phyloP scores from a whole-genome alignment of 2,113 vertebrate species.

The Xerus inauris region DNA sequence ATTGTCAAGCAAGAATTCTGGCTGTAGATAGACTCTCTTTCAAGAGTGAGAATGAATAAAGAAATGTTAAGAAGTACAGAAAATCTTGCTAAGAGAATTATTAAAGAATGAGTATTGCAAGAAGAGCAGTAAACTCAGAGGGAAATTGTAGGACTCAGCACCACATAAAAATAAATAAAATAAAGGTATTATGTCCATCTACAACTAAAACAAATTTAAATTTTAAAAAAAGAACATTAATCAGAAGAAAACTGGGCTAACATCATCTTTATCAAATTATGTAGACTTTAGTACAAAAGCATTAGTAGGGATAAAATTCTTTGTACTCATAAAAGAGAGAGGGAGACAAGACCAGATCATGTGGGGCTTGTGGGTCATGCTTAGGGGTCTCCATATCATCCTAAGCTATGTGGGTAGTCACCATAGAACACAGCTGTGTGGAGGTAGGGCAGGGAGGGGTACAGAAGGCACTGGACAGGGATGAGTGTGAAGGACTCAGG shows the following conservation, averaged over 20 bases:
- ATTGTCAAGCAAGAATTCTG: neutral
- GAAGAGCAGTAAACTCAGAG: neutral
- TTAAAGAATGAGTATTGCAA: neutral
- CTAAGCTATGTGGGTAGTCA: fast-evolving
- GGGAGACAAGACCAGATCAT: neutral
- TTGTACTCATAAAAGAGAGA: neutral
- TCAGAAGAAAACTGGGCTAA: neutral
- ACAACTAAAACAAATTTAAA: too few species aligned
- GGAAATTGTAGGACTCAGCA: neutral
- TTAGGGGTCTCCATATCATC: neutral
- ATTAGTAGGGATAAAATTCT: neutral
- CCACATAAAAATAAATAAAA: too few species aligned
- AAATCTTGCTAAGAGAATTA: neutral
- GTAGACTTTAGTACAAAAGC: neutral
- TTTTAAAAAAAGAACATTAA: neutral
- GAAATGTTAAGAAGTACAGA: neutral
- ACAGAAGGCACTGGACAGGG: neutral
- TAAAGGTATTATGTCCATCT: too few species aligned
- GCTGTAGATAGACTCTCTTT: neutral
- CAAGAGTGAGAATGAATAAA: neutral
- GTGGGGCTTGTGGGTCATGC: neutral
- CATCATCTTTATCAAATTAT: neutral
- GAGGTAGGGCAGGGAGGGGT: neutral
- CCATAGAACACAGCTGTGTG: neutral
- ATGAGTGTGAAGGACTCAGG: too few species aligned